Conservation (phyloP, 2,113 vertebrate genomes). For the Saguinus imperator region DNA sequence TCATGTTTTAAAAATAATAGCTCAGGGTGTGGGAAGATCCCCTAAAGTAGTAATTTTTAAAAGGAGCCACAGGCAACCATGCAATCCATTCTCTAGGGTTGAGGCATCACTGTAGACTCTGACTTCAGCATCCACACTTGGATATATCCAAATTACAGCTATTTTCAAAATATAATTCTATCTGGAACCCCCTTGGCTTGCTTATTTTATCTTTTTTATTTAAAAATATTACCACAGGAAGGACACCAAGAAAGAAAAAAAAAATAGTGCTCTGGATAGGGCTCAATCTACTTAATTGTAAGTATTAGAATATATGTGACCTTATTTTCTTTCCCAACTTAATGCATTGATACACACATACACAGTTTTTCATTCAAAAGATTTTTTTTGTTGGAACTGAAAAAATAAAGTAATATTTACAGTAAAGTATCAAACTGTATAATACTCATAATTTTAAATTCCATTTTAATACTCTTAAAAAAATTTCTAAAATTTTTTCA, state of each 20-base stretch:
- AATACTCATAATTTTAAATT: neutral
- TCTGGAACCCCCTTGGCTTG: neutral
- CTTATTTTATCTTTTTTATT: neutral
- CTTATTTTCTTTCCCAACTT: neutral
- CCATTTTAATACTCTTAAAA: neutral
- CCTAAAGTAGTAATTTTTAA: neutral
- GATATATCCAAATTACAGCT: neutral
- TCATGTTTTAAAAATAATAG: neutral
- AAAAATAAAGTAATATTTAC: neutral
- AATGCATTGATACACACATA: neutral
- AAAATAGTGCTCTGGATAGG: neutral
- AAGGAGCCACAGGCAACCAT: neutral
- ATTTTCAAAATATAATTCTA: neutral
- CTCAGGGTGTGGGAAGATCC: too few relatives aligned
- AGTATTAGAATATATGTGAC: neutral
- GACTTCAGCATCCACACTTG: neutral
- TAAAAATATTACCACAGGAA: neutral
- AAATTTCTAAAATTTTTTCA: neutral
- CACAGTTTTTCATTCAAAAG: neutral
- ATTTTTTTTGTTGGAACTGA: neutral
- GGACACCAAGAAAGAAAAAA: neutral
- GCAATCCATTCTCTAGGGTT: accelerated
- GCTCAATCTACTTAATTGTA: neutral
- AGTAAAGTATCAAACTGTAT: neutral
- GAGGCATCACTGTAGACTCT: neutral